Evolutionary conservation across 2,888 invertebrate species (phyloP), one percentile per base, ranked within the genome.

Genomic region (Gari tellinella): DNA sequence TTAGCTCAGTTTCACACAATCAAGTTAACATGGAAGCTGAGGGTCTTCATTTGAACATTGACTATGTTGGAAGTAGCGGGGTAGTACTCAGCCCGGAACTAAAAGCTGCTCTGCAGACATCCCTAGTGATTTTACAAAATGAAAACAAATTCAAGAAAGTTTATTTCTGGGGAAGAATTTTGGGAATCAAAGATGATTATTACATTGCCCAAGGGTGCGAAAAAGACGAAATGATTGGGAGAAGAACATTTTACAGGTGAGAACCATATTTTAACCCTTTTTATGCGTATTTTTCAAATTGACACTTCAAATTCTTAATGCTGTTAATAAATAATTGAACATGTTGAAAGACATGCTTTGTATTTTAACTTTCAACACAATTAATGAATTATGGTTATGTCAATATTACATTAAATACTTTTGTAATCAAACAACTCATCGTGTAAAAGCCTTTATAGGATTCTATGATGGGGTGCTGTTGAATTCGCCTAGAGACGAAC

Each of bases 101-200:
- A 86, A 94, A 95, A 72, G 63, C 92, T 38, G 87, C 91, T 41
- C 92, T 97, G 15, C 95, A 96, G 88, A 96, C 96, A 89, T 96
- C 97, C 0, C 92, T 97, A 4, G 93, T 95, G 0, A 92, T 96
- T 64, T 93, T 97, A 43, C 95, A 97, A 92, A 94, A 95, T 78
- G 96, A 97, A 90, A 96, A 97, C 92, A 96, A 96, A 90, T 97
- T 97, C 91, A 92, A 93, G 17, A 94, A 95, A 89, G 94, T 96
- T 60, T 97, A 95, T 88, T 96, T 97, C 88, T 97, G 97, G 96
- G 97, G 97, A 0, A 95, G 95, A 89, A 95, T 97, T 58, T 94
- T 94, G 80, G 97, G 96, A 1, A 92, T 94, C 0, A 94, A 95
- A 79, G 94, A 94, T 19, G 97, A 97, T 91, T 97, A 97, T 90